A percentile compares a stretch with the other conserved stretches of the same genome.
Conservation (phyloP, 2,888 invertebrate genomes). For the Rotaria magnacalcarata region DNA sequence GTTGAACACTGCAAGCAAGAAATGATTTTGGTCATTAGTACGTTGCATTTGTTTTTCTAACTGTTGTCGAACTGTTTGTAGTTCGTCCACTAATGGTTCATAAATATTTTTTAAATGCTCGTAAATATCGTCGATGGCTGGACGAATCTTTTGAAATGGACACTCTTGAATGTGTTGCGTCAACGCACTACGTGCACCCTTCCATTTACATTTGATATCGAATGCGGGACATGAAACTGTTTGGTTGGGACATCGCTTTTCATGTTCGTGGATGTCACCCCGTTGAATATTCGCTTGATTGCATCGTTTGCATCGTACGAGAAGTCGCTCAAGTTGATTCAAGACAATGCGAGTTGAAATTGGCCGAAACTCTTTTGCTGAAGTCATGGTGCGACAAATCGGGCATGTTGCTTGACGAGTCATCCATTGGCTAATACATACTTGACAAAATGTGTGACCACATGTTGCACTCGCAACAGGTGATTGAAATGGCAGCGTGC, state of each 20-base stretch:
- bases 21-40: background rate
- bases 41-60: background rate
- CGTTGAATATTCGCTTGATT: background rate
- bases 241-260: background rate
- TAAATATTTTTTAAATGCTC: background rate
- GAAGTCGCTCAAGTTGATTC: background rate
- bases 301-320: background rate
- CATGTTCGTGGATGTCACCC: background rate
- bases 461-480: background rate
- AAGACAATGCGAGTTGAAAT: constrained; percentile 1
- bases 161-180: background rate
- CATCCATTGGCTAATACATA: background rate
- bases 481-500: background rate
- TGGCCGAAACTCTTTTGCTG: background rate
- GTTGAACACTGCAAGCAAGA: background rate
- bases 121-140: background rate
- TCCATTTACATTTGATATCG: background rate
- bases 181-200: background rate
- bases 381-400: background rate
- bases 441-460: background rate
- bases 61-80: background rate
- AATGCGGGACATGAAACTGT: background rate
- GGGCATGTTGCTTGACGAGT: background rate
- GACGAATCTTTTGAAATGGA: background rate
- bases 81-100: background rate